These are phyloP conservation scores for Teleogryllus occipitalis DNA, from an alignment of 1,140 invertebrate genomes.

Conservation along the genomic window DNA sequence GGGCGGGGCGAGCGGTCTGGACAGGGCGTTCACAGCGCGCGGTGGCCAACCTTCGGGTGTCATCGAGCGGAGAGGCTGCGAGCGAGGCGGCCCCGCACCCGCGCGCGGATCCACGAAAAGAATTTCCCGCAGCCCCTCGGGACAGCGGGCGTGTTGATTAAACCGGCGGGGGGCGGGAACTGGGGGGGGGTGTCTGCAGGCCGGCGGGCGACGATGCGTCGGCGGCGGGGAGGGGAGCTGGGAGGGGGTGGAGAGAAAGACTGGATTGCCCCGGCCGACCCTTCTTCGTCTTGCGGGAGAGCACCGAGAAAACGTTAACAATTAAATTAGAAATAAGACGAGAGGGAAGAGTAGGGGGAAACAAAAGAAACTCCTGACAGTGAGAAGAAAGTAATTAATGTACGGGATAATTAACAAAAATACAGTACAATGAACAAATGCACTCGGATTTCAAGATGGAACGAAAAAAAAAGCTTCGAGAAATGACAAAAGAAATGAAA, in stretches of 20 bases:
- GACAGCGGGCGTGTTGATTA: background rate
- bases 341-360: background rate
- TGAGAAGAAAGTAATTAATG: conserved; percentile 5
- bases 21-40: no score
- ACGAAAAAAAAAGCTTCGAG: background rate
- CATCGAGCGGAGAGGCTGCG: no score
- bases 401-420: conserved; percentile 5
- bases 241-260: background rate
- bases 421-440: background rate
- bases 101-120: background rate
- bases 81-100: no score
- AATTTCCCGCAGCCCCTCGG: background rate
- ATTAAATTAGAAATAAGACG: conserved; percentile 2
- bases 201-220: background rate
- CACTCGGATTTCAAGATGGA: background rate
- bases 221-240: background rate
- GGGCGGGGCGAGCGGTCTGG: no score
- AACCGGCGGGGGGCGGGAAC: background rate
- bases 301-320: background rate
- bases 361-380: background rate
- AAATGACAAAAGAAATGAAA: background rate
- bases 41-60: no score
- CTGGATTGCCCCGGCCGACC: no score
- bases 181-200: background rate
- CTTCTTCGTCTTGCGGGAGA: no score